These are phyloP conservation scores for Bradysia coprophila DNA, from an alignment of 1,140 invertebrate species.

Conservation along the genomic window DNA sequence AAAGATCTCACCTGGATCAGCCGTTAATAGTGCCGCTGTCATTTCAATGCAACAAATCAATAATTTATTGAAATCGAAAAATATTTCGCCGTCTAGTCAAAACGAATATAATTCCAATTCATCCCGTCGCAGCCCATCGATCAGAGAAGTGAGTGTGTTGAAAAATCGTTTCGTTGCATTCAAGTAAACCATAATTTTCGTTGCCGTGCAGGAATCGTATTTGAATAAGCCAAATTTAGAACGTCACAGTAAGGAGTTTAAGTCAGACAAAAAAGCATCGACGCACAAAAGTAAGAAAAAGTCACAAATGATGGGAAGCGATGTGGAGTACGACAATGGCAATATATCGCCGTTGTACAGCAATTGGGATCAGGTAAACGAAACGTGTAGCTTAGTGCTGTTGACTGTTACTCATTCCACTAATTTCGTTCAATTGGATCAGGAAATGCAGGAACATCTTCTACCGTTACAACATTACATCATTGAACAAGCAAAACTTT, in stretches of 20 bases:
- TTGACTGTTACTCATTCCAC: neutral
- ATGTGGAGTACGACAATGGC: constrained; percentile 32
- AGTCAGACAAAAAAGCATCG: constrained; percentile 1
- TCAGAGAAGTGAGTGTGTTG: neutral
- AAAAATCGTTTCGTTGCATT: neutral
- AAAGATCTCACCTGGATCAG: neutral
- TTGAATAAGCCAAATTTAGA: constrained; percentile 29
- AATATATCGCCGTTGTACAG: constrained; percentile 45
- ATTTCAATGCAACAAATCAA: constrained; percentile 3
- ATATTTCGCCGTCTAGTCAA: constrained; percentile 3
- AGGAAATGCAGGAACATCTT: constrained; percentile 46
- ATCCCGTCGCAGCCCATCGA: neutral
- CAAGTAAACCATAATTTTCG: neutral
- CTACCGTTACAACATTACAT: constrained; percentile 76
- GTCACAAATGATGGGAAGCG: constrained; percentile 12
- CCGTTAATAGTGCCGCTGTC: neutral
- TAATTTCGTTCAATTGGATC: constrained; percentile 8
- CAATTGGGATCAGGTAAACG: constrained; percentile 39
- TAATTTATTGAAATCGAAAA: constrained; percentile 1
- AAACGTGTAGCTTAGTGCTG: too few relatives aligned
- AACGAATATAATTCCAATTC: neutral
- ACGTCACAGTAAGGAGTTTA: constrained; percentile 27
- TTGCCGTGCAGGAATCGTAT: constrained; percentile 23
- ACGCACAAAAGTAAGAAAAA: constrained; percentile 5
- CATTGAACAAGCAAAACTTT: constrained; percentile 62